phyloP scores from a whole-genome alignment of 2,113 vertebrate genomes.

The Panthera leo region DNA sequence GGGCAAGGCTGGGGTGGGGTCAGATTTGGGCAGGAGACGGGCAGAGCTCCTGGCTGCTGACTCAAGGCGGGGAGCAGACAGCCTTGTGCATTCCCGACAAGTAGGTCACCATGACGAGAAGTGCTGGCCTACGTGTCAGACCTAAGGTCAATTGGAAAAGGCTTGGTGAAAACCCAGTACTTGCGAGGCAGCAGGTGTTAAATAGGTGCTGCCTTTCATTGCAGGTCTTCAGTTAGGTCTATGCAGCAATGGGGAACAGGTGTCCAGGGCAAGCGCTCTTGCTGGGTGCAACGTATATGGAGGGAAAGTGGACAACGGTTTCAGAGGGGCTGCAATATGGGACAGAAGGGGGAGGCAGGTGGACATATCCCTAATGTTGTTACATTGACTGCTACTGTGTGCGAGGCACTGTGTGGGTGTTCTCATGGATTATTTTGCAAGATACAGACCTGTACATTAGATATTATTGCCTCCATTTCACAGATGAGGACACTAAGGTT shows the following conservation, averaged over 20 bases:
- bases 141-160: background rate
- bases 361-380: background rate
- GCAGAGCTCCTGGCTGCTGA: slow-evolving; percentile 15
- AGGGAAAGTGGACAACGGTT: background rate
- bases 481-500: background rate
- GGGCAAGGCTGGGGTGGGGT: background rate
- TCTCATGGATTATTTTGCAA: background rate
- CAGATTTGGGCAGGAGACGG: background rate
- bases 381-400: background rate
- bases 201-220: background rate
- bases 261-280: background rate
- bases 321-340: no score
- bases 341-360: background rate
- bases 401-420: background rate
- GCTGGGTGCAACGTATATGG: no score
- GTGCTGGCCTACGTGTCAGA: background rate
- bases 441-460: background rate
- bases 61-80: slow-evolving; percentile 2
- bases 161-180: background rate
- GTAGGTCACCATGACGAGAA: slow-evolving; percentile 15
- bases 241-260: background rate
- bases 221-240: background rate
- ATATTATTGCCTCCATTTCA: background rate
- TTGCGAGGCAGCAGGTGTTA: background rate
- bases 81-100: slow-evolving; percentile 35